These are phyloP conservation scores for Drosophila seclusa DNA, from an alignment of 2,888 invertebrate genomes.

Conservation along the genomic window DNA sequence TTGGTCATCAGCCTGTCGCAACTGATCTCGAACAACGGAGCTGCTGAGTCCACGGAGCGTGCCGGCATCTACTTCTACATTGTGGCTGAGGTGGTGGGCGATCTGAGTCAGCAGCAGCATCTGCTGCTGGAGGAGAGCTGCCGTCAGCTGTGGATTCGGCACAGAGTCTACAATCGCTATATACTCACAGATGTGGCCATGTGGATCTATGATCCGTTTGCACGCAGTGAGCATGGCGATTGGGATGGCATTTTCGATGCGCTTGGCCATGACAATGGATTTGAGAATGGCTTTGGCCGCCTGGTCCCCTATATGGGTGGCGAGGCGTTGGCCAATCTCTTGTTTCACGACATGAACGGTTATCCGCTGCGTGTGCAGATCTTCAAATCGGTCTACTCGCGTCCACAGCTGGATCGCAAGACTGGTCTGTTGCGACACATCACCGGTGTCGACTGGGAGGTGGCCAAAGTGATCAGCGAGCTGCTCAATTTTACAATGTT, in stretches of 20 bases:
- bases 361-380: slow-evolving; percentile 84
- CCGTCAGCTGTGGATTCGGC: slow-evolving; percentile 64
- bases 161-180: slow-evolving; percentile 67
- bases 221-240: background rate
- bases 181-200: slow-evolving; percentile 64
- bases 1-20: slow-evolving; percentile 63
- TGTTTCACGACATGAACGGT: slow-evolving; percentile 82
- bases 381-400: slow-evolving; percentile 83
- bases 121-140: slow-evolving; percentile 58
- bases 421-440: slow-evolving; percentile 62
- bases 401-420: slow-evolving; percentile 60
- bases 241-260: slow-evolving; percentile 6
- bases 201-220: slow-evolving; percentile 80
- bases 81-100: slow-evolving; percentile 33
- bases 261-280: slow-evolving; percentile 16
- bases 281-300: slow-evolving; percentile 61
- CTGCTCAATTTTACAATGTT: slow-evolving; percentile 81
- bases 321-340: slow-evolving; percentile 47
- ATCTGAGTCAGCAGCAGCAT: slow-evolving; percentile 23
- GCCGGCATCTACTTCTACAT: slow-evolving; percentile 74
- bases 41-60: slow-evolving; percentile 47
- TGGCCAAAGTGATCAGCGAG: slow-evolving; percentile 71
- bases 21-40: slow-evolving; percentile 49
- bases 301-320: slow-evolving; percentile 61
- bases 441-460: slow-evolving; percentile 81